Evolutionary conservation across 2,113 vertebrate genomes (phyloP), one percentile per base, ranked within the genome.

Genomic region (Heterocephalus glaber): DNA sequence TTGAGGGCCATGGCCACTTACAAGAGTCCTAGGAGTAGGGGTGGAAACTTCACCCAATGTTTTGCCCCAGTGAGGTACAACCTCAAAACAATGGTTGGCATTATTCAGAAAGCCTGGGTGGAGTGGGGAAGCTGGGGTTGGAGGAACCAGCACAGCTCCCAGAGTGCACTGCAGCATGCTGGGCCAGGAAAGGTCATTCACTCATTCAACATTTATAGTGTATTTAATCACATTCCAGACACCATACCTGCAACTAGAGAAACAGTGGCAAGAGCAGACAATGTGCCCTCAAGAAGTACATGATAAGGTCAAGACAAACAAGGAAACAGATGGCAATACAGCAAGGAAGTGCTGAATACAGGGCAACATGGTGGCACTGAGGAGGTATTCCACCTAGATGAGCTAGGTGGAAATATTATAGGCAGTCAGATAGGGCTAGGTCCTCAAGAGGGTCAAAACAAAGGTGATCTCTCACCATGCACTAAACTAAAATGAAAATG

Each of bases 221-320:
- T 72, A 52, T 68, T 44, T 4, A n/a, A 80, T 49, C 63, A 90
- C 80, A 96, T 41, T 92, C 70, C 66, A 76, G 86, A 70, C 20
- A 83, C 41, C 17, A 11, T 24, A 61, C 61, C 56, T 86, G 85
- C 68, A 83, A 58, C 56, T 38, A 52, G 26, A 26, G 26, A 90
- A 68, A 58, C 68, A 84, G 44, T 20, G 54, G 66, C 68, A 56
- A 90, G 2, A 56, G 44, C 38, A 74, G 49, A 84, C 4, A 47
- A 44, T 87, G 72, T 54, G 82, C 20, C 79, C 76, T 92, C 83
- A 63, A 49, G 90, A 95, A 93, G 61, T 63, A 93, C 91, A 87
- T 26, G 17, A 24, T 4, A 89, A 68, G 63, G 47, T 60, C 58
- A 91, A n/a, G 41, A 81, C n/a, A 24, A 92, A 65, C 66, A 95